A percentile compares a stretch with the other conserved stretches of the same genome.
phyloP scores from a whole-genome alignment of 2,113 vertebrate genomes.

The Syrmaticus mikado region DNA sequence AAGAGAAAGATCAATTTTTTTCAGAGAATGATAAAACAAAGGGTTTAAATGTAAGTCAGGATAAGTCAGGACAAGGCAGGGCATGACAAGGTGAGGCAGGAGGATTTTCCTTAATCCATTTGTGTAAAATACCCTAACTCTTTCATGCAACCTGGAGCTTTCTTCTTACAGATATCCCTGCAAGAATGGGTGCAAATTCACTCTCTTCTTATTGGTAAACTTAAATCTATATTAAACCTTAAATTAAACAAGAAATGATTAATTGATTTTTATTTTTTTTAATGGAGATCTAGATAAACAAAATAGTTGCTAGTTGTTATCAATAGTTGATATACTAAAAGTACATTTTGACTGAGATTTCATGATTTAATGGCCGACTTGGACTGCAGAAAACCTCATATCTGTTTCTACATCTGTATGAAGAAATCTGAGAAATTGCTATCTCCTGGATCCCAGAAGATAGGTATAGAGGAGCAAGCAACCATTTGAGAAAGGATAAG shows the following conservation, averaged over 20 bases:
- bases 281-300: neutral
- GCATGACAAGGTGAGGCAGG: neutral
- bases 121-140: neutral
- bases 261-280: neutral
- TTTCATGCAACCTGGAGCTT: neutral
- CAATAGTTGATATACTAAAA: neutral
- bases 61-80: neutral
- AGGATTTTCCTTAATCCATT: neutral
- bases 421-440: neutral
- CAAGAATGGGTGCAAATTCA: neutral
- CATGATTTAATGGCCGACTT: neutral
- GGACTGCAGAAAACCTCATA: neutral
- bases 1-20: neutral
- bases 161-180: neutral
- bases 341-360: neutral
- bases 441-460: neutral
- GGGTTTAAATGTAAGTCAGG: too few species aligned
- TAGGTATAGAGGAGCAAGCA: neutral
- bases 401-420: neutral
- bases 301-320: neutral
- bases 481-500: neutral
- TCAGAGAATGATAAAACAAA: neutral
- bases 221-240: neutral
- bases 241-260: too few species aligned
- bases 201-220: neutral